Evolutionary conservation across 2,113 vertebrate species (phyloP).

Genomic region (Cephalopholis sonnerati): DNA sequence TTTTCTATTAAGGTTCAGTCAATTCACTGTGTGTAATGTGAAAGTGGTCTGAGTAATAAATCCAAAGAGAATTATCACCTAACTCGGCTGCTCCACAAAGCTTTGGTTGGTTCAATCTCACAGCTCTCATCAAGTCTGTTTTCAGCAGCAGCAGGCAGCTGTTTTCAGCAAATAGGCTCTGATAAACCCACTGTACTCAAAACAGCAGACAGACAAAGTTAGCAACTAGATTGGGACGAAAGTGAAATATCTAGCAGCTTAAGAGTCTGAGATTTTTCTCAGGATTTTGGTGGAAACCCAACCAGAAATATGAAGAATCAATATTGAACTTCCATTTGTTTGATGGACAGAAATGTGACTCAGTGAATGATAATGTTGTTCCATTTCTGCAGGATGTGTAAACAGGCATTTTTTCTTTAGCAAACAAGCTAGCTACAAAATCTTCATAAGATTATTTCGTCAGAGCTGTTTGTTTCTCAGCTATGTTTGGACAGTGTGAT

Average conservation of each 20-base stretch:
- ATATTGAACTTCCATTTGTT: background rate
- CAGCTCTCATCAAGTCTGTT: background rate
- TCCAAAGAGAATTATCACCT: background rate
- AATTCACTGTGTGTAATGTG: background rate
- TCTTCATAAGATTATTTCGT: background rate
- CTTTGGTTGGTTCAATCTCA: background rate
- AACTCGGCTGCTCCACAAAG: background rate
- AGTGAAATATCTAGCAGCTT: background rate
- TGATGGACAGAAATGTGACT: background rate
- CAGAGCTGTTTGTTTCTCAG: background rate
- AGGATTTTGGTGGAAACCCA: background rate
- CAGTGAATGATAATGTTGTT: background rate
- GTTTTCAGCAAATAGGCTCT: slow-evolving; percentile 9
- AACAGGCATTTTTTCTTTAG: background rate
- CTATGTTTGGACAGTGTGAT: no score
- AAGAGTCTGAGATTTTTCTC: background rate
- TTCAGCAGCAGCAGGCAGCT: background rate
- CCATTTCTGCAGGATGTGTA: background rate
- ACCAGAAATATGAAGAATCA: background rate
- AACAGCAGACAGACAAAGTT: background rate
- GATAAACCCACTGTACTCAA: background rate
- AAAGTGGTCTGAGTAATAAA: background rate
- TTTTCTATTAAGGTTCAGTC: background rate
- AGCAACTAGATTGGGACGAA: background rate
- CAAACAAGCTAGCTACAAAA: background rate